A percentile compares a stretch with the other conserved stretches of the same genome.
phyloP scores from a whole-genome alignment of 2,888 invertebrate species.

The Andrena marginata region DNA sequence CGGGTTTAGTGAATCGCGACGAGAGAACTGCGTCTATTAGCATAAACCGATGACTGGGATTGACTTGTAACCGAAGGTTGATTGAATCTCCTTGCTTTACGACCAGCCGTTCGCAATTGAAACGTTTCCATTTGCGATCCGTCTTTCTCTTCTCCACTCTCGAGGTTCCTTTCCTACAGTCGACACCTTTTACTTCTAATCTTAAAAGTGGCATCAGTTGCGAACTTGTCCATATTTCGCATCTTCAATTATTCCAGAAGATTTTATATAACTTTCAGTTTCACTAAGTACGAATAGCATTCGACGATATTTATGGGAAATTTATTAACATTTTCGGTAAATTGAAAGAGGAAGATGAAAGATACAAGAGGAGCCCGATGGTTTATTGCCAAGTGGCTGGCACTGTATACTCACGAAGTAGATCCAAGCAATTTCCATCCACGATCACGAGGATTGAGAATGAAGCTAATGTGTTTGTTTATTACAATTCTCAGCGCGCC shows the following conservation, averaged over 20 bases:
- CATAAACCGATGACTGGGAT: slow-evolving; percentile 71
- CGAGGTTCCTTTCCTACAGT: slow-evolving; percentile 8
- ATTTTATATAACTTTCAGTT: too few species aligned
- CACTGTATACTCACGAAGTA: neutral
- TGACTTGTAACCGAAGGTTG: slow-evolving; percentile 74
- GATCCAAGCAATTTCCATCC: neutral
- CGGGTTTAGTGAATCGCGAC: neutral
- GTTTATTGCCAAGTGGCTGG: too few species aligned
- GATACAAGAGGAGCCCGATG: too few species aligned
- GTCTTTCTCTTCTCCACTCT: slow-evolving; percentile 19
- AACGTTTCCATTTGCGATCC: slow-evolving; percentile 67
- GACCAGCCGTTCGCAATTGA: slow-evolving; percentile 70
- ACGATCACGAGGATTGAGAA: neutral
- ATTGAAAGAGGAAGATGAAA: too few species aligned
- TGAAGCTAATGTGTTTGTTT: neutral
- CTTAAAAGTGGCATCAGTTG: too few species aligned
- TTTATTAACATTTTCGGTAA: too few species aligned
- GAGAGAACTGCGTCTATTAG: slow-evolving; percentile 60
- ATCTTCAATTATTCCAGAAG: too few species aligned
- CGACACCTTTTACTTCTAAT: slow-evolving; percentile 15
- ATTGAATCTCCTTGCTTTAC: slow-evolving; percentile 71
- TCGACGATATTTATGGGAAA: too few species aligned
- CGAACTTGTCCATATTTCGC: too few species aligned
- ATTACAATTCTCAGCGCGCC: slow-evolving; percentile 25
- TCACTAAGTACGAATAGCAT: too few species aligned